These are phyloP conservation scores for Hydrochoerus hydrochaeris DNA, from an alignment of 2,113 vertebrate species.

Conservation along the genomic window DNA sequence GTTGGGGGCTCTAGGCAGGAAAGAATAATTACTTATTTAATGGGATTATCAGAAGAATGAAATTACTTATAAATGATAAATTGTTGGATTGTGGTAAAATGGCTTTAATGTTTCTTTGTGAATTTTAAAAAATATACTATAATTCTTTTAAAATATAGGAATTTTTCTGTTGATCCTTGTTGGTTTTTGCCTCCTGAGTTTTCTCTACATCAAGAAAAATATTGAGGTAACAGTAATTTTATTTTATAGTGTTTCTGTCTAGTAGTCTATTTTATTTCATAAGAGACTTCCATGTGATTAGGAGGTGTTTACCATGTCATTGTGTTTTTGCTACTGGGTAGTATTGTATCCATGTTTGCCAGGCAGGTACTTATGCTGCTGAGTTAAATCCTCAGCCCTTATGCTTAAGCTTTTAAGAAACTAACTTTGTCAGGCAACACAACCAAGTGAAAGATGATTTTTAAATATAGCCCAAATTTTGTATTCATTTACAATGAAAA, in stretches of 20 bases:
- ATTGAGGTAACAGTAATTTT: slow-evolving; percentile 1
- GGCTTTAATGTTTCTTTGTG: background rate
- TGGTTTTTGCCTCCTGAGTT: slow-evolving; percentile 42
- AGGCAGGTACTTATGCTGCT: no score
- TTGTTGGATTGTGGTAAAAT: background rate
- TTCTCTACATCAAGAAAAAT: slow-evolving; percentile 42
- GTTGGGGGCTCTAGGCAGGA: background rate
- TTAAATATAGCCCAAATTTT: slow-evolving; percentile 47
- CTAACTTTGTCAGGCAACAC: background rate
- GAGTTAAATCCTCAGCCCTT: no score
- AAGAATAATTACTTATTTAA: slow-evolving; percentile 19
- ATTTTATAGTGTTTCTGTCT: background rate
- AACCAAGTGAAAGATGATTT: slow-evolving; percentile 15
- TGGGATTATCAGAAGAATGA: slow-evolving; percentile 17
- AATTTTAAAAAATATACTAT: background rate
- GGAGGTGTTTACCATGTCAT: background rate
- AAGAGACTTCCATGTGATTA: slow-evolving; percentile 9
- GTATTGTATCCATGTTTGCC: background rate
- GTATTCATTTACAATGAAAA: slow-evolving; percentile 48
- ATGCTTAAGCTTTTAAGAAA: slow-evolving; percentile 24
- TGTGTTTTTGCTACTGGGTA: slow-evolving; percentile 26
- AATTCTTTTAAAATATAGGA: background rate
- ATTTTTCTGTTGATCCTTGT: background rate
- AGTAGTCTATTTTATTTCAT: slow-evolving; percentile 26
- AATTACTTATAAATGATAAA: slow-evolving; percentile 31